Evolutionary conservation across 2,113 vertebrate species (phyloP).

Genomic region (Macaca nemestrina): DNA sequence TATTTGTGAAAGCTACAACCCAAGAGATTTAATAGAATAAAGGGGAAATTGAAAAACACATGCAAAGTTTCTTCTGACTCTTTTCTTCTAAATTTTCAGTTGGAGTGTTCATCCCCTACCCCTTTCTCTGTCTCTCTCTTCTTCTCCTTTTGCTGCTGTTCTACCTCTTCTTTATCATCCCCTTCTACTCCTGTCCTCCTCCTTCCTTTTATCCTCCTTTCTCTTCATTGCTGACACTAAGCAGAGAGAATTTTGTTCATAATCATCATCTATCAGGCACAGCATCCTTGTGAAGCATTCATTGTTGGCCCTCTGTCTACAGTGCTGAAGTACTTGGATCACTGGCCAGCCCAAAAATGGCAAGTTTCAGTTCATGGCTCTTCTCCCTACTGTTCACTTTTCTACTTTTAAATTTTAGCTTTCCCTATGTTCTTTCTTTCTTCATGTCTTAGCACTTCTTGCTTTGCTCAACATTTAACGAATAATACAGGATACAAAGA

Average conservation of each 20-base stretch:
- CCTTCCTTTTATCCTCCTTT: constrained; percentile 2
- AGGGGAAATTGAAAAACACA: background rate
- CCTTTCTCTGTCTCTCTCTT: background rate
- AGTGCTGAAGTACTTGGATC: background rate
- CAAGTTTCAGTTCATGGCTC: background rate
- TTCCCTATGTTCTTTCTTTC: constrained; percentile 9
- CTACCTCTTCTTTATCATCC: background rate
- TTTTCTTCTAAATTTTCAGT: background rate
- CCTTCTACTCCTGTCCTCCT: background rate
- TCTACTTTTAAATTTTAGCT: background rate
- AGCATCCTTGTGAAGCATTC: background rate
- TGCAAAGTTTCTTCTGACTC: background rate
- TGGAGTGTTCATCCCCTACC: background rate
- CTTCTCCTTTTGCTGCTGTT: background rate
- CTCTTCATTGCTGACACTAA: background rate
- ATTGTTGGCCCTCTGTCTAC: background rate
- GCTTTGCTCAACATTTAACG: constrained; percentile 33
- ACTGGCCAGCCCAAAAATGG: background rate
- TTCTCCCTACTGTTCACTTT: background rate
- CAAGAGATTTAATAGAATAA: background rate
- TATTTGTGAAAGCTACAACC: background rate
- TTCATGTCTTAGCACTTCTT: background rate
- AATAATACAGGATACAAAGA: background rate
- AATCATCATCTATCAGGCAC: background rate
- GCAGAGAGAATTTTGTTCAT: background rate